Conservation (phyloP, 2,888 invertebrate species). For the Cheilosia soror region DNA sequence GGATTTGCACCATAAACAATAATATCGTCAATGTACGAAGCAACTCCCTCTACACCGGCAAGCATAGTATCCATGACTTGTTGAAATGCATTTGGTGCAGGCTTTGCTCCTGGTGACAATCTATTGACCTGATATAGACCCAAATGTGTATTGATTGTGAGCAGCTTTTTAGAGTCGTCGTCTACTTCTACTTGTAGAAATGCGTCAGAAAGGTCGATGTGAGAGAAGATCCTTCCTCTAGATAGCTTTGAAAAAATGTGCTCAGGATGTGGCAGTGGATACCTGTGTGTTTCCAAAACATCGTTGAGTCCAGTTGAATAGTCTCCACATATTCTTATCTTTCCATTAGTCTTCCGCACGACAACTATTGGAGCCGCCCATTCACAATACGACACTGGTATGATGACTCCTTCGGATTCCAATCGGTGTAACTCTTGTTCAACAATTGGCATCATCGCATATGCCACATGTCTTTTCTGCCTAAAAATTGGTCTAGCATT, state of each 20-base stretch:
- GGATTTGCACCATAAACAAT: constrained; percentile 51
- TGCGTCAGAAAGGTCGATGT: constrained; percentile 68
- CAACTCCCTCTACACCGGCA: constrained; percentile 43
- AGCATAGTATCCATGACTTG: constrained; percentile 68
- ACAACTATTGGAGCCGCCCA: not conserved
- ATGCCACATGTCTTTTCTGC: not conserved
- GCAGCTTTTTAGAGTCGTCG: not conserved
- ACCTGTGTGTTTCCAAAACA: constrained; percentile 65
- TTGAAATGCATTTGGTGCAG: constrained; percentile 69
- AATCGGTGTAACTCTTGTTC: too few species aligned
- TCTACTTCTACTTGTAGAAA: constrained; percentile 69
- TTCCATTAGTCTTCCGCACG: not conserved
- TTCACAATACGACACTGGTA: not conserved
- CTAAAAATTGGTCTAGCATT: not conserved
- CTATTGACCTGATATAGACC: constrained; percentile 29
- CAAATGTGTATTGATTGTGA: not conserved
- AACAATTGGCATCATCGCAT: not conserved
- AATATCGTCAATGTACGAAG: constrained; percentile 63
- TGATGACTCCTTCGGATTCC: not conserved
- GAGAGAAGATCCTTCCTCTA: constrained; percentile 35
- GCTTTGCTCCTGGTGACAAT: constrained; percentile 55
- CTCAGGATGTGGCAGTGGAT: constrained; percentile 61
- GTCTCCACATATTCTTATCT: not conserved
- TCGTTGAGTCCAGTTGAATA: constrained; percentile 45
- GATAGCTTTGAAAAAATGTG: constrained; percentile 14